Conservation (phyloP, 2,113 vertebrate species). For the Ellobius talpinus region DNA sequence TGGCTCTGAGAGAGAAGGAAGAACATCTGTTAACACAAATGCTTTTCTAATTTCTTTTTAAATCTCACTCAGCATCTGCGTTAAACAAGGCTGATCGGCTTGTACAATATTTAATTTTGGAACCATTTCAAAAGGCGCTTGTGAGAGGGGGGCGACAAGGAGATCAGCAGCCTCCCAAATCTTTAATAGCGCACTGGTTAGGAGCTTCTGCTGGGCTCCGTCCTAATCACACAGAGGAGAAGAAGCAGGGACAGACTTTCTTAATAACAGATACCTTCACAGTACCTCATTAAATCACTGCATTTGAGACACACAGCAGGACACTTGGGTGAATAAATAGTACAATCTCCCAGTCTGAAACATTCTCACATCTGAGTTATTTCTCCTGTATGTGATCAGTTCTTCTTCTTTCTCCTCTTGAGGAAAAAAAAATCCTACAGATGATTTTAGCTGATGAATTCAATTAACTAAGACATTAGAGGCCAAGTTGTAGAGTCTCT, state of each 20-base stretch:
- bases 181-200: slow-evolving; percentile 69
- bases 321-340: slow-evolving; percentile 88
- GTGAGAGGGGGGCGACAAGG: slow-evolving; percentile 44
- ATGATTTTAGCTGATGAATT: slow-evolving; percentile 87
- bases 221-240: slow-evolving; percentile 65
- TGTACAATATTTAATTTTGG: slow-evolving; percentile 82
- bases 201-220: slow-evolving; percentile 74
- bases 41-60: slow-evolving; percentile 82
- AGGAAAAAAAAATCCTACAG: slow-evolving; percentile 25
- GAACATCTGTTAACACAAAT: slow-evolving; percentile 86
- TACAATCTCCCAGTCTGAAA: slow-evolving; percentile 87
- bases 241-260: slow-evolving; percentile 81
- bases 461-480: slow-evolving; percentile 85
- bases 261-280: slow-evolving; percentile 86
- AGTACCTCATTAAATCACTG: slow-evolving; percentile 89
- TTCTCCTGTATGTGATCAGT: slow-evolving; percentile 84
- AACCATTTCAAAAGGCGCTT: slow-evolving; percentile 81
- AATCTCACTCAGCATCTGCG: slow-evolving; percentile 82
- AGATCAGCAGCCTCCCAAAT: slow-evolving; percentile 79
- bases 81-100: slow-evolving; percentile 81
- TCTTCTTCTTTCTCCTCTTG: slow-evolving; percentile 66
- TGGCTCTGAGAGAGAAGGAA: slow-evolving; percentile 76
- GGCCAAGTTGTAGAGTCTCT: slow-evolving; percentile 58
- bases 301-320: slow-evolving; percentile 88
- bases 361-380: slow-evolving; percentile 87